Conservation (phyloP, 2,797 vertebrate species). For the Phataginus tetradactyla region DNA sequence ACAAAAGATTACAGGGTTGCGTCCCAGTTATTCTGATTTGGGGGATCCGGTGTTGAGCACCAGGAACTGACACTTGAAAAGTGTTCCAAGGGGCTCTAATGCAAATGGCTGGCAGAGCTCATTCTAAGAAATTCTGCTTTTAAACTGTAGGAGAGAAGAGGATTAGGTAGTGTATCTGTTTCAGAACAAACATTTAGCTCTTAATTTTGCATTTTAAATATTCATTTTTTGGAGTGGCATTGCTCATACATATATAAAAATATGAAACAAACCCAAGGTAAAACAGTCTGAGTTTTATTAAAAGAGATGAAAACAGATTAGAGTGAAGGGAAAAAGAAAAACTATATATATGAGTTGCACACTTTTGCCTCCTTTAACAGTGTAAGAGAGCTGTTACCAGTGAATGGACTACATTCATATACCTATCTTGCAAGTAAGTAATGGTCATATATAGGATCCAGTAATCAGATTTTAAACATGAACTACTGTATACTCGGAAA, state of each 20-base stretch:
- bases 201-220: constrained; percentile 42
- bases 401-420: neutral
- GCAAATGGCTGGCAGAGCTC: neutral
- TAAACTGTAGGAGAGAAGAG: neutral
- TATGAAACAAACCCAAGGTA: neutral
- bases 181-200: neutral
- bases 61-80: neutral
- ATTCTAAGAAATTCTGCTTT: neutral
- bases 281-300: neutral
- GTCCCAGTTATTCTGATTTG: neutral
- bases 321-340: neutral
- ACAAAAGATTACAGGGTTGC: neutral
- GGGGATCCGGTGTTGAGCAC: neutral
- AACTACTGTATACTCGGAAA: neutral
- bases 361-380: neutral
- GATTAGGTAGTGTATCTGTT: neutral
- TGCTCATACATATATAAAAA: neutral
- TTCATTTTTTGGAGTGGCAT: neutral
- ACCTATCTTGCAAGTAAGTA: constrained; percentile 25
- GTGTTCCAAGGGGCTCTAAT: neutral
- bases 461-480: neutral
- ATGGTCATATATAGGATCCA: neutral
- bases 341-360: neutral
- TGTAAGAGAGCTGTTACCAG: neutral
- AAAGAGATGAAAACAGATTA: neutral